Evolutionary conservation across 2,888 invertebrate species (phyloP), one percentile per base, ranked within the genome.

Genomic region (Dastarcus helophoroides): DNA sequence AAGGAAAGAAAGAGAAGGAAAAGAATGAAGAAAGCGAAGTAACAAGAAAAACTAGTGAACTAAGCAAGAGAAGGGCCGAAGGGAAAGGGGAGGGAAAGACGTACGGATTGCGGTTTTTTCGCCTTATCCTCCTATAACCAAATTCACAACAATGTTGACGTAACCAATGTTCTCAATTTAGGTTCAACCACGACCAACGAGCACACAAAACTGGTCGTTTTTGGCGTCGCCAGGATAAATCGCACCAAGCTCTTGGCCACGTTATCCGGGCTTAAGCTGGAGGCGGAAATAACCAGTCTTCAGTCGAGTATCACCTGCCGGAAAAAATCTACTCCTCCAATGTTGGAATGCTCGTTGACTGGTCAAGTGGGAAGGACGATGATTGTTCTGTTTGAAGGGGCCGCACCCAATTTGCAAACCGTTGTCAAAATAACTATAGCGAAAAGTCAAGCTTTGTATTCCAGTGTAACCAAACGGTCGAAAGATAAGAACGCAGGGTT

Each of bases 341-440:
- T 54, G 35, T 54, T 79, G 26, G 86, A 86, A 54, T 79, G 82
- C 61, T 81, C 85, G 24, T 66, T 88, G 12, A 84, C 85, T 2
- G 91, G 90, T 5, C 90, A 90, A 62, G 77, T 93, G 11, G 93
- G 91, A 0, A 70, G 89, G 33, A 84, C 91, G 11, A 88, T 84
- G 81, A 89, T 94, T 39, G 86, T 89, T 26, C 65, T 94, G 35
- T 64, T 93, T 1, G 94, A 94, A 62, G 93, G 93, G 12, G 77
- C 79, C 5, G 81, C 88, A 1, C 91, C 91, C 0, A 82, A 75
- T 60, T 85, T 90, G 56, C 91, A 93, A 61, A 93, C 93, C 15
- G 91, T 95, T 10, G 93, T 94, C 0, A 86, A 89, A 51, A 82
- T 93, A 19, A 84, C 83, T 13, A 82, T 93, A 26, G 90, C 88